Percentiles rank a stretch among this genome's conserved stretches.
Evolutionary conservation across 2,888 invertebrate species (phyloP).

Genomic region (Phortica magna): DNA sequence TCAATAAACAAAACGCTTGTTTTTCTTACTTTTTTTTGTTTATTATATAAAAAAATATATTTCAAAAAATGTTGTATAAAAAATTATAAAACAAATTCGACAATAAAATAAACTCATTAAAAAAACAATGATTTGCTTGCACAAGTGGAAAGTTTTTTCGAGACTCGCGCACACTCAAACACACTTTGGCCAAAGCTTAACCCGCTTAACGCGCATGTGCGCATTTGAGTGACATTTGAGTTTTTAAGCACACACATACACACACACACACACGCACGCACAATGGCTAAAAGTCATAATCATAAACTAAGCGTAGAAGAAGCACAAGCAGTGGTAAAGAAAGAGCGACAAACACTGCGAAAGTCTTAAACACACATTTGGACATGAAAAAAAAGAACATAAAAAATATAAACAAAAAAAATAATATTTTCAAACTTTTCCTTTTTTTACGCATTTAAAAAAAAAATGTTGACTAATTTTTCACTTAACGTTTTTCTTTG

Average conservation of each 20-base stretch:
- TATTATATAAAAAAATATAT: too few relatives aligned
- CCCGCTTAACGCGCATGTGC: background rate
- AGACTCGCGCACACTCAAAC: background rate
- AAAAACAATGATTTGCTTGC: constrained; percentile 24
- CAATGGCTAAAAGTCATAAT: too few relatives aligned
- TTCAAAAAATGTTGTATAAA: background rate
- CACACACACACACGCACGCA: too few relatives aligned
- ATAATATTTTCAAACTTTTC: background rate
- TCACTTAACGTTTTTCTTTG: constrained; percentile 19
- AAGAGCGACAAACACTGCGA: background rate
- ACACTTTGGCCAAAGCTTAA: background rate
- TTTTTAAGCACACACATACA: background rate
- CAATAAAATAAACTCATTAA: constrained; percentile 37
- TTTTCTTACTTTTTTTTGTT: too few relatives aligned
- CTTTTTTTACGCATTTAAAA: background rate
- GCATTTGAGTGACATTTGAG: constrained; percentile 17
- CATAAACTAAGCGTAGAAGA: too few relatives aligned
- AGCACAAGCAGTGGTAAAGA: too few relatives aligned
- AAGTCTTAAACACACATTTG: background rate
- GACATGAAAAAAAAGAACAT: background rate
- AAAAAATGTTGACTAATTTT: constrained; percentile 45
- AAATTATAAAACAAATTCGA: background rate
- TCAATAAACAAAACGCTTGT: too few relatives aligned
- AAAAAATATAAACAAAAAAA: constrained; percentile 8
- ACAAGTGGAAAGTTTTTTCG: constrained; percentile 4